phyloP scores from a whole-genome alignment of 92 coral and sea anemone genomes.

The Epizoanthus stellaris region DNA sequence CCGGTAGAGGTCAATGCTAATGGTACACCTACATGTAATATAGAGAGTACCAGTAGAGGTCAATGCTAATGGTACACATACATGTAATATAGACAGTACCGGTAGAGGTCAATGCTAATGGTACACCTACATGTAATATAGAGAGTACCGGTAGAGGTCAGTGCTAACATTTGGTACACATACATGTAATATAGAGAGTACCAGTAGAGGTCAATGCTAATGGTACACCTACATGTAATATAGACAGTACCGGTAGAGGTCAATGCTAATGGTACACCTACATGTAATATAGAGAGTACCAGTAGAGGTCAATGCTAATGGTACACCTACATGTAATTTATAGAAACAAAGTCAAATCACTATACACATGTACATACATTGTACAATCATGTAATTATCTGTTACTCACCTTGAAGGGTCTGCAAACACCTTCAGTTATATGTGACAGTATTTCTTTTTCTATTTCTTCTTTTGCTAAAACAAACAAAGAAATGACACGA shows the following conservation, averaged over 20 bases:
- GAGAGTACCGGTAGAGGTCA: neutral
- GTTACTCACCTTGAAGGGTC: constrained; percentile 93
- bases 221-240: neutral
- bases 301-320: neutral
- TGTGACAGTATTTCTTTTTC: constrained; percentile 88
- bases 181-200: too few species aligned
- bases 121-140: neutral
- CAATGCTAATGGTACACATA: too few species aligned
- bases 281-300: too few species aligned
- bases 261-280: neutral
- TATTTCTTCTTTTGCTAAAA: constrained; percentile 65
- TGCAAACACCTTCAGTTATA: constrained; percentile 95
- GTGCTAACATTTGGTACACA: too few species aligned
- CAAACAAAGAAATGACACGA: neutral
- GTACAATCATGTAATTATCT: neutral
- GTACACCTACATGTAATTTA: too few species aligned
- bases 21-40: too few species aligned
- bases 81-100: too few species aligned
- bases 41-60: too few species aligned
- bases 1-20: too few species aligned
- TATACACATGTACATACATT: neutral
- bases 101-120: neutral
- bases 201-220: neutral
- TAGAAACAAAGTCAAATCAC: neutral
- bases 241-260: neutral